Percentiles rank a stretch among this genome's conserved stretches.
phyloP scores from a whole-genome alignment of 1,140 invertebrate genomes.

The Drosophila obscura region DNA sequence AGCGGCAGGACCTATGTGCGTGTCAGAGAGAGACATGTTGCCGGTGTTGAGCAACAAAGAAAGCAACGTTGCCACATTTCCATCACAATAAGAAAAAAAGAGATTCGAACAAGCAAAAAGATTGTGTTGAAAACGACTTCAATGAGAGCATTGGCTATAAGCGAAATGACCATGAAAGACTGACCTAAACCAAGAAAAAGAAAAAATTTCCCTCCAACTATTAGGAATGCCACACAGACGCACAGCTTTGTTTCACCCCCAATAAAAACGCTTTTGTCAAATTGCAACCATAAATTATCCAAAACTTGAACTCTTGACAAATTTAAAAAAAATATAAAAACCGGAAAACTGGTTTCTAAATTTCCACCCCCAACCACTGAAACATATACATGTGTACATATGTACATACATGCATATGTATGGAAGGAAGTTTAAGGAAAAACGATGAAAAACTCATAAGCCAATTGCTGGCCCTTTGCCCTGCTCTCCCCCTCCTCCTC shows the following conservation, averaged over 20 bases:
- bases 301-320: not conserved
- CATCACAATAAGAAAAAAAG: slow-evolving; percentile 20
- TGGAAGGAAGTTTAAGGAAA: slow-evolving; percentile 6
- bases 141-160: not conserved
- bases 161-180: no score
- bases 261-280: not conserved
- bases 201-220: no score
- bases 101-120: not conserved
- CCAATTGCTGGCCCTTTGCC: slow-evolving; percentile 26
- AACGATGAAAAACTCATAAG: slow-evolving; percentile 52
- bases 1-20: slow-evolving; percentile 35
- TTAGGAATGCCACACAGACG: no score
- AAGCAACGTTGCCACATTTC: slow-evolving; percentile 53
- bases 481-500: not conserved
- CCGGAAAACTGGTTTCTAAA: not conserved
- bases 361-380: not conserved
- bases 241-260: no score
- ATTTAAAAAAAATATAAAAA: slow-evolving; percentile 22
- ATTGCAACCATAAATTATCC: not conserved
- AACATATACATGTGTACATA: not conserved
- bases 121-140: not conserved
- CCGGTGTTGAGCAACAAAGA: not conserved
- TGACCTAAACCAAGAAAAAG: no score
- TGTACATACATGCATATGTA: not conserved
- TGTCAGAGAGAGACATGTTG: not conserved